Evolutionary conservation across 1,140 invertebrate genomes (phyloP).

Genomic region (Atta cephalotes): DNA sequence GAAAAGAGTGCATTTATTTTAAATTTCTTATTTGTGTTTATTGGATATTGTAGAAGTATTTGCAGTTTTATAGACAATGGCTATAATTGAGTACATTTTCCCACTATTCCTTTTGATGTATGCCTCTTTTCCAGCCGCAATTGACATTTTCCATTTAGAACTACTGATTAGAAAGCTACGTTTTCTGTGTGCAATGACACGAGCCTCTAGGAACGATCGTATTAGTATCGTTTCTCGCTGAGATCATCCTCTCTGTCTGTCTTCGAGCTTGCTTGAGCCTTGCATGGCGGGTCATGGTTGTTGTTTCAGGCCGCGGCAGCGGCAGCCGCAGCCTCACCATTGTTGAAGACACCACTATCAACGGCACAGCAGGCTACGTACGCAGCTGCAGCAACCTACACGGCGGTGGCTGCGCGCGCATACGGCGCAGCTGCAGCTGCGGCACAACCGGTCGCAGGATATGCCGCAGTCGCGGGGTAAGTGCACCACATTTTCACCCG

Average conservation of each 20-base stretch:
- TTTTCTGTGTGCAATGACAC: slow-evolving; percentile 53
- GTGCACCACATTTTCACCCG: slow-evolving; percentile 69
- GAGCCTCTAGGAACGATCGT: slow-evolving; percentile 61
- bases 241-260: slow-evolving; percentile 70
- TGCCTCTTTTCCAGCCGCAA: background rate
- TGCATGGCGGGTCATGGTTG: slow-evolving; percentile 87
- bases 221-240: slow-evolving; percentile 68
- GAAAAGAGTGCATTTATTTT: background rate
- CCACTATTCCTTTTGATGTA: background rate
- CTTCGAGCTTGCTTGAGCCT: slow-evolving; percentile 84
- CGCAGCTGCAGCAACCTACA: slow-evolving; percentile 93
- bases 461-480: slow-evolving; percentile 91
- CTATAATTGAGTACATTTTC: background rate
- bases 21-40: slow-evolving; percentile 15
- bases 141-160: background rate
- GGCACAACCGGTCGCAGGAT: slow-evolving; percentile 89
- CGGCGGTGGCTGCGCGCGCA: slow-evolving; percentile 92
- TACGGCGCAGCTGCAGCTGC: slow-evolving; percentile 90
- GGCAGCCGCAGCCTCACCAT: slow-evolving; percentile 91
- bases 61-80: background rate
- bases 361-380: slow-evolving; percentile 91
- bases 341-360: slow-evolving; percentile 90
- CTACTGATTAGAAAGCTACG: background rate
- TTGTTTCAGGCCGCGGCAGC: slow-evolving; percentile 88
- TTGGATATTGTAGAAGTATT: background rate